Base-by-base conservation (phyloP, 2,113 vertebrate genomes). In the Pseudorhombus dupliciocellatus region DNA sequence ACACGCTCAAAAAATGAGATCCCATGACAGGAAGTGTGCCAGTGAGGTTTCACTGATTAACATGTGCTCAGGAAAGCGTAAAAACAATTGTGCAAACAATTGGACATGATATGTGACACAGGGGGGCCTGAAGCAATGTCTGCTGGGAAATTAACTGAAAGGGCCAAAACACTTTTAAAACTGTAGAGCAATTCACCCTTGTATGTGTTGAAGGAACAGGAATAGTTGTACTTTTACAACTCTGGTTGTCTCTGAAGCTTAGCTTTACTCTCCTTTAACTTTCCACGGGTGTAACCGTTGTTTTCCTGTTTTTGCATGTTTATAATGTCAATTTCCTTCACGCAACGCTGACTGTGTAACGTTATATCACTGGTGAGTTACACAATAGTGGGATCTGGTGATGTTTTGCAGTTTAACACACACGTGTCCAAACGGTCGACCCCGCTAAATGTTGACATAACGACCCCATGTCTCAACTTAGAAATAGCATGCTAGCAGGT, bases 21-120 rank as follows among this genome's bases (percentile, higher is more conserved):
- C 55, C 56, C 37, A 56, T 74, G 59, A 65, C 21, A 9, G 30
- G 25, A 67, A n/a, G 4, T 25, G 56, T 0, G 1, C 16, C 26
- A 21, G 18, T 46, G 7, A 55, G 37, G 42, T 4, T 65, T 66
- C 34, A 66, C 5, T 62, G 70, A 61, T 25, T 79, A 12, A 30
- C 69, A 75, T 73, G 70, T 73, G 75, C 81, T 69, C n/a, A 73
- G 7, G 65, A 59, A 22, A 55, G 21, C 4, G n/a, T n/a, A n/a
- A n/a, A n/a, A n/a, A n/a, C n/a, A n/a, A n/a, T n/a, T 24, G 37
- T 61, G 46, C 4, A 61, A 80, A 68, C 31, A 22, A 34, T 46
- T n/a, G 21, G 12, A 20, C 26, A n/a, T 8, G 21, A 1, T 48
- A 15, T 61, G n/a, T 62, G 5, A 21, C 37, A 2, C 4, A 24